These are phyloP conservation scores for Palaemon carinicauda DNA, from an alignment of 1,140 invertebrate species.

Conservation along the genomic window DNA sequence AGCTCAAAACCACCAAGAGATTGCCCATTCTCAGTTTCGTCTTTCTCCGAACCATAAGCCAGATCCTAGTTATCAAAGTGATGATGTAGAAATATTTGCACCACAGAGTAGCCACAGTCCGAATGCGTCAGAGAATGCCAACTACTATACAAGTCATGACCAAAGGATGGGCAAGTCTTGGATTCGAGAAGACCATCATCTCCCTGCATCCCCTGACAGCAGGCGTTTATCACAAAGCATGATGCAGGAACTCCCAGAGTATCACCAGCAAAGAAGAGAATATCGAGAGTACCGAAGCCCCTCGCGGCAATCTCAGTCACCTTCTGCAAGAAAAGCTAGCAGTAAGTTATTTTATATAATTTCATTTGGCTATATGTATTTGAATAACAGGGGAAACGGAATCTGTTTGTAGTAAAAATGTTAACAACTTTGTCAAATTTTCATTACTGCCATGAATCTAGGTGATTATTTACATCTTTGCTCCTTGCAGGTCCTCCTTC, in stretches of 20 bases:
- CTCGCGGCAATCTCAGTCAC: slow-evolving; percentile 39
- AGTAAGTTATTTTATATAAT: neutral
- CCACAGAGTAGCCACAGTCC: too few species aligned
- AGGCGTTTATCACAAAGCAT: slow-evolving; percentile 23
- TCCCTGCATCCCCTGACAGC: slow-evolving; percentile 26
- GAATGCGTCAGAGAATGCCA: too few species aligned
- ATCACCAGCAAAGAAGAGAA: slow-evolving; percentile 66
- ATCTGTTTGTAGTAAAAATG: too few species aligned
- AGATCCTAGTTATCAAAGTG: too few species aligned
- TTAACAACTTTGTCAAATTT: too few species aligned
- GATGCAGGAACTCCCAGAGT: slow-evolving; percentile 66
- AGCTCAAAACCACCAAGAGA: neutral
- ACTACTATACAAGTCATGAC: neutral
- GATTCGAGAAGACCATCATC: neutral
- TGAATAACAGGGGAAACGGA: neutral
- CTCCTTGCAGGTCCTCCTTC: slow-evolving; percentile 13
- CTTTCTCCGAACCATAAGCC: neutral
- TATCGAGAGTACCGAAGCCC: slow-evolving; percentile 67
- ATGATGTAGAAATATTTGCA: too few species aligned
- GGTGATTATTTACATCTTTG: neutral
- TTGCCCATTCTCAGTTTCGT: neutral
- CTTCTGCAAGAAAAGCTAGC: neutral
- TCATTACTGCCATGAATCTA: neutral
- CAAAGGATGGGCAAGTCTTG: slow-evolving; percentile 6
- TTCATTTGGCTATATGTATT: neutral